phyloP scores from a whole-genome alignment of 1,140 invertebrate species.

The Bombus sibiricus region DNA sequence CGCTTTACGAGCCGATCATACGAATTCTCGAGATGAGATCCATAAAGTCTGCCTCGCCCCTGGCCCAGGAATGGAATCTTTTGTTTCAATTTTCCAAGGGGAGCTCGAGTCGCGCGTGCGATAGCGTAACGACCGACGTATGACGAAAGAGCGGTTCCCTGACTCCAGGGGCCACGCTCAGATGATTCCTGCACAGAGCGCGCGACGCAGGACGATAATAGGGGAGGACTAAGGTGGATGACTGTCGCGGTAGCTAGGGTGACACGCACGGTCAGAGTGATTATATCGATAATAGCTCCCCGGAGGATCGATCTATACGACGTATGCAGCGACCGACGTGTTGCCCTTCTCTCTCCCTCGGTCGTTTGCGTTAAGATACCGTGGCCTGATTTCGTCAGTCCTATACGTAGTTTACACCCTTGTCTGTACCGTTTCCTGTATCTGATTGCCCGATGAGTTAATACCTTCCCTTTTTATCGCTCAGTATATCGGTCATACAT shows the following conservation, averaged over 20 bases:
- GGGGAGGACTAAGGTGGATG: constrained; percentile 60
- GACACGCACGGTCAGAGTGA: constrained; percentile 65
- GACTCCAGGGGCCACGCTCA: constrained; percentile 12
- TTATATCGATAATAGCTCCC: constrained; percentile 70
- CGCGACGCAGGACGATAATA: constrained; percentile 57
- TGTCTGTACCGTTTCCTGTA: constrained; percentile 16
- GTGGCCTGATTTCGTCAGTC: constrained; percentile 47
- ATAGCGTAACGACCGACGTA: constrained; percentile 22
- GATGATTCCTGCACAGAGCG: constrained; percentile 19
- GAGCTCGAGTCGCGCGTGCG: not conserved
- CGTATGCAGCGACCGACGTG: not conserved
- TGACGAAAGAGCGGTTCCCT: constrained; percentile 31
- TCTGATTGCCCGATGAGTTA: constrained; percentile 38
- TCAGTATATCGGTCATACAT: constrained; percentile 25
- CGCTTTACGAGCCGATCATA: constrained; percentile 43
- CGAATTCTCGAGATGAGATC: constrained; percentile 40
- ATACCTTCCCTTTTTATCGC: constrained; percentile 31
- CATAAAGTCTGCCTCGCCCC: constrained; percentile 14
- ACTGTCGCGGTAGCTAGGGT: constrained; percentile 55
- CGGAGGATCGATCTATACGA: constrained; percentile 57
- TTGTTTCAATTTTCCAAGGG: constrained; percentile 51
- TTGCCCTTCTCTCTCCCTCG: not conserved
- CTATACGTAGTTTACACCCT: constrained; percentile 42
- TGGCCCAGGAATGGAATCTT: constrained; percentile 1
- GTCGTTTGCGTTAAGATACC: constrained; percentile 54